Conservation (phyloP, 2,888 invertebrate genomes). For the Drosophila nr. perissopoda region DNA sequence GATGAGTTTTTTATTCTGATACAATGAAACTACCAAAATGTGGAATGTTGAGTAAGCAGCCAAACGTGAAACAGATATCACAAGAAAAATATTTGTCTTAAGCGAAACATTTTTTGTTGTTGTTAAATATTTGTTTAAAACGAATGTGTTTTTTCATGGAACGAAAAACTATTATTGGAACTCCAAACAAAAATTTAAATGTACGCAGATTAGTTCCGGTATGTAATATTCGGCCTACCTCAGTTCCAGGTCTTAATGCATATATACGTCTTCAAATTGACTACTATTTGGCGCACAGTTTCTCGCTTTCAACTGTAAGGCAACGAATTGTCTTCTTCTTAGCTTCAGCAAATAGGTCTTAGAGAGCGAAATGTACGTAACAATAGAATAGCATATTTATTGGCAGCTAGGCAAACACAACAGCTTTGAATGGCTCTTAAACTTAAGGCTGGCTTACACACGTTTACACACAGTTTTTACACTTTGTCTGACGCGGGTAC, state of each 20-base stretch:
- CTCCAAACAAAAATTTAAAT: not conserved
- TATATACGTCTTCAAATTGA: not conserved
- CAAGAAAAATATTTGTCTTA: not conserved
- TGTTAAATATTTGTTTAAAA: not conserved
- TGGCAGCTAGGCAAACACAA: not conserved
- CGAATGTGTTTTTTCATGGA: not conserved
- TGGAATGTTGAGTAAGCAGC: not conserved
- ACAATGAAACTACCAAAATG: too few relatives aligned
- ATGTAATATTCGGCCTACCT: not conserved
- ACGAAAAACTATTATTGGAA: not conserved
- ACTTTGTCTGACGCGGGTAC: too few relatives aligned
- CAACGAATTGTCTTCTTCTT: not conserved
- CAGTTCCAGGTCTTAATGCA: not conserved
- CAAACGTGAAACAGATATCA: not conserved
- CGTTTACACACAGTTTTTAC: too few relatives aligned
- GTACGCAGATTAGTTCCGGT: not conserved
- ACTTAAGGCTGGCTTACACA: too few relatives aligned
- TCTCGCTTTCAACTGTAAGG: not conserved
- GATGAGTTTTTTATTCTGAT: too few relatives aligned
- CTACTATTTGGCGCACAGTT: too few relatives aligned
- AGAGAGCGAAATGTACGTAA: not conserved
- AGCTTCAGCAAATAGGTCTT: not conserved
- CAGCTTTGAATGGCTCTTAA: not conserved
- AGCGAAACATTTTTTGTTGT: not conserved
- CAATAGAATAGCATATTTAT: not conserved